phyloP scores from a whole-genome alignment of 2,797 vertebrate species.

The Rhinichthys osculus region DNA sequence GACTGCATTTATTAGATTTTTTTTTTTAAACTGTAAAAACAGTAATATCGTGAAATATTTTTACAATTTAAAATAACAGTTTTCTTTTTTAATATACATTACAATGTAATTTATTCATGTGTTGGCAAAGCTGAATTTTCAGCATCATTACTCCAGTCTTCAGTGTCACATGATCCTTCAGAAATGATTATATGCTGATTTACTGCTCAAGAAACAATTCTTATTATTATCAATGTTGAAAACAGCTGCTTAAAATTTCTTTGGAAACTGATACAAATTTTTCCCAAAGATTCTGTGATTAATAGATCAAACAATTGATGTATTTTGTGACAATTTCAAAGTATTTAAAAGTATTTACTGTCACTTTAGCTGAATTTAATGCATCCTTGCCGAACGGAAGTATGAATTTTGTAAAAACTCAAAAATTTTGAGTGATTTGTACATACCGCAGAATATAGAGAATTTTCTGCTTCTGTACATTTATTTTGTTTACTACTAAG shows the following conservation, averaged over 20 bases:
- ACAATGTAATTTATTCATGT: not conserved
- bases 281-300: not conserved
- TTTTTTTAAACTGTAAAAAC: no score
- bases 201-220: not conserved
- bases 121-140: not conserved
- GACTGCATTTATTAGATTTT: not conserved
- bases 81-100: not conserved
- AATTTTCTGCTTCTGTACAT: not conserved
- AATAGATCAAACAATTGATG: not conserved
- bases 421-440: not conserved
- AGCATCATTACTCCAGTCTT: not conserved
- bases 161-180: not conserved
- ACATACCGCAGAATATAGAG: not conserved
- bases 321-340: not conserved
- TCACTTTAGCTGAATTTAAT: not conserved
- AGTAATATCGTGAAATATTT: not conserved
- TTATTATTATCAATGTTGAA: not conserved
- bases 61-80: not conserved
- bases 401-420: not conserved
- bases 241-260: not conserved
- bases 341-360: not conserved
- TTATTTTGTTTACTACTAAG: not conserved
- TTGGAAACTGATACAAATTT: not conserved
- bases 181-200: not conserved
- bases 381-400: not conserved